Conservation (phyloP, 2,888 invertebrate species). For the Leucophenga montana region DNA sequence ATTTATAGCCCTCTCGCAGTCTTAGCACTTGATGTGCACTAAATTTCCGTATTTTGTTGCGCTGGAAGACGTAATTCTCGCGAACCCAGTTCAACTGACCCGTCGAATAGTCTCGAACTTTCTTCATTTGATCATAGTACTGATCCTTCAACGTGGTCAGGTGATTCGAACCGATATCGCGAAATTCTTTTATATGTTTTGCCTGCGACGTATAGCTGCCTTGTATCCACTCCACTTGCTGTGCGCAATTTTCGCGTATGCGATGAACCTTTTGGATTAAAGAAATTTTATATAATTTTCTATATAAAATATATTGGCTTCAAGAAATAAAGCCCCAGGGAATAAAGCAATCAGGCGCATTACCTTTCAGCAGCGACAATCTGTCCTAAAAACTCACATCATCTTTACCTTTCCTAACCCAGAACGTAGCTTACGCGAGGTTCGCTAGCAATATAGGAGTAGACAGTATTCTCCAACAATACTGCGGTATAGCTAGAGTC, state of each 20-base stretch:
- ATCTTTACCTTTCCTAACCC: too few species aligned
- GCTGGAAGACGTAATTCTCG: conserved; percentile 95
- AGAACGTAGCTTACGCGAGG: too few species aligned
- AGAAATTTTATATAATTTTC: neutral
- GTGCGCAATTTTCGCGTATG: conserved; percentile 93
- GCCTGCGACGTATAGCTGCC: conserved; percentile 92
- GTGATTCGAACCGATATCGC: conserved; percentile 93
- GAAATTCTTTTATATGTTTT: conserved; percentile 87
- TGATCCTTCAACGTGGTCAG: conserved; percentile 89
- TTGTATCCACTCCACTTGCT: conserved; percentile 95
- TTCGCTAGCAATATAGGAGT: too few species aligned
- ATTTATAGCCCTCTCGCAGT: conserved; percentile 93
- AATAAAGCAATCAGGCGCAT: too few species aligned
- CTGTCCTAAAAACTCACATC: too few species aligned
- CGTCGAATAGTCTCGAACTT: conserved; percentile 93
- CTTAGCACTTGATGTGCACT: conserved; percentile 92
- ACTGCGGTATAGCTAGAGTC: too few species aligned
- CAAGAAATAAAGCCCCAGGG: too few species aligned
- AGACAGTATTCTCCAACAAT: too few species aligned
- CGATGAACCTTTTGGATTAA: conserved; percentile 80
- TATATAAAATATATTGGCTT: too few species aligned
- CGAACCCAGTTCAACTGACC: conserved; percentile 93
- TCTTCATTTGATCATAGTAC: conserved; percentile 93
- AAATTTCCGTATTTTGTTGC: conserved; percentile 94
- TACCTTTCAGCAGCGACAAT: too few species aligned